A percentile compares a stretch with the other conserved stretches of the same genome.
Evolutionary conservation across 35 echinoderm and acorn worm genomes (phyloP).

Genomic region (Acanthaster planci): DNA sequence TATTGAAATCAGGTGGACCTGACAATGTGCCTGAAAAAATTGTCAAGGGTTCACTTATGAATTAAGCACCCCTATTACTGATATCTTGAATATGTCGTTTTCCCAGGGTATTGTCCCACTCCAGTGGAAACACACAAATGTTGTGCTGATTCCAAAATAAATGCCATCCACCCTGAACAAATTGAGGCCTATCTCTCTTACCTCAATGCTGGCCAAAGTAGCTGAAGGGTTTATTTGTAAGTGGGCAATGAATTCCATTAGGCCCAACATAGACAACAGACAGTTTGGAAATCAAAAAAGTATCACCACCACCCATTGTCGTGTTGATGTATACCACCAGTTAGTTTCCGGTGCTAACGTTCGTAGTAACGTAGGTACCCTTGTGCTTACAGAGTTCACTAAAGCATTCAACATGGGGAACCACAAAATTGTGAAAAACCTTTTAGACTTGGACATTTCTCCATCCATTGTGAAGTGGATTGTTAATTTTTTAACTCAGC

Average conservation of each 20-base stretch:
- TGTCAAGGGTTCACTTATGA: constrained; percentile 41
- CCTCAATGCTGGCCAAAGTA: constrained; percentile 40
- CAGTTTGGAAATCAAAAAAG: constrained; percentile 49
- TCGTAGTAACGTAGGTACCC: background rate
- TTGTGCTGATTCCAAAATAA: constrained; percentile 10
- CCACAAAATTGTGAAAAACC: constrained; percentile 10
- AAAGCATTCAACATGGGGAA: constrained; percentile 30
- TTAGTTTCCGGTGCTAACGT: constrained; percentile 6
- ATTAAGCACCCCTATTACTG: constrained; percentile 28
- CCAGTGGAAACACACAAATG: constrained; percentile 39
- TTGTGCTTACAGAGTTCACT: constrained; percentile 41
- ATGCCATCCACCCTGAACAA: constrained; percentile 18
- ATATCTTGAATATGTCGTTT: constrained; percentile 34
- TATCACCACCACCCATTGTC: constrained; percentile 34
- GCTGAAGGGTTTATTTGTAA: constrained; percentile 36
- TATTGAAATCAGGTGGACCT: constrained; percentile 19
- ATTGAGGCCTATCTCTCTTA: constrained; percentile 32
- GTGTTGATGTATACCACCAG: constrained; percentile 34
- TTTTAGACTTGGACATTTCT: constrained; percentile 23
- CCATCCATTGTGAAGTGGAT: background rate
- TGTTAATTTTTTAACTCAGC: background rate
- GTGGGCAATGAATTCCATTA: constrained; percentile 7
- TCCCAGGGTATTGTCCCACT: constrained; percentile 32
- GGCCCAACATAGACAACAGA: constrained; percentile 7
- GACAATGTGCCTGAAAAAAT: constrained; percentile 27